Base-by-base conservation (phyloP, 2,888 invertebrate genomes). In the Eurytoma adleriae region DNA sequence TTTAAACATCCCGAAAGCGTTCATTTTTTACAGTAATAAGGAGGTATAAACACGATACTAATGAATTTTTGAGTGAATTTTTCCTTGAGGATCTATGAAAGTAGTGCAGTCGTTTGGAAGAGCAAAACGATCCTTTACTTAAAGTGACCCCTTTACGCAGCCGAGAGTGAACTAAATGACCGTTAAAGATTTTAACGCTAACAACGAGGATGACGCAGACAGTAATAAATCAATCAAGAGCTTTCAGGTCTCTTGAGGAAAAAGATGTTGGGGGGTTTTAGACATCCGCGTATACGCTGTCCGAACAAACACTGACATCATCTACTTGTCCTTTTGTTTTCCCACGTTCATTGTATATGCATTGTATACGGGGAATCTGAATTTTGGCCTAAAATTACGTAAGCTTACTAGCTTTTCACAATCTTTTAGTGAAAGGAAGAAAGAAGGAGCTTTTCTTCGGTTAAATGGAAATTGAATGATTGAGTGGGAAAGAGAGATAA, bases 211-310 rank as follows among this genome's bases (percentile, higher is more conserved):
- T 52, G 27, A 56, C 30, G 20, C 30, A 14, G 16, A 12, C 16
- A 7, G 56, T 54, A 52, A 64, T 73, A 73, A 62, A 73, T 73
- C 52, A 61, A 61, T 61, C 40, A 20, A n/a, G n/a, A 12, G 30
- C 61, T 40, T n/a, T 57, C 67, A 54, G 14, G 5, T 10, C 24
- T 12, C 7, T 40, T 40, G 18, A 4, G 40, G 48, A 20, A 48
- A 66, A 48, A 27, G 27, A 52, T 20, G 7, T 52, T 68, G 52
- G 13, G 13, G 16, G 27, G 20, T 52, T 16, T 40, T 12, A 54
- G 24, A 68, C 27, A 13, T 16, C 13, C 57, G 18, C 20, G 13
- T 59, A 14, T 16, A 10, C 13, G 20, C 3, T 30, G 18, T 40
- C 64, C 12, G 64, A 64, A 40, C 48, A 18, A 10, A 64, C 48